These are phyloP conservation scores for Torymus tubicola DNA, from an alignment of 2,888 invertebrate species.

Conservation along the genomic window DNA sequence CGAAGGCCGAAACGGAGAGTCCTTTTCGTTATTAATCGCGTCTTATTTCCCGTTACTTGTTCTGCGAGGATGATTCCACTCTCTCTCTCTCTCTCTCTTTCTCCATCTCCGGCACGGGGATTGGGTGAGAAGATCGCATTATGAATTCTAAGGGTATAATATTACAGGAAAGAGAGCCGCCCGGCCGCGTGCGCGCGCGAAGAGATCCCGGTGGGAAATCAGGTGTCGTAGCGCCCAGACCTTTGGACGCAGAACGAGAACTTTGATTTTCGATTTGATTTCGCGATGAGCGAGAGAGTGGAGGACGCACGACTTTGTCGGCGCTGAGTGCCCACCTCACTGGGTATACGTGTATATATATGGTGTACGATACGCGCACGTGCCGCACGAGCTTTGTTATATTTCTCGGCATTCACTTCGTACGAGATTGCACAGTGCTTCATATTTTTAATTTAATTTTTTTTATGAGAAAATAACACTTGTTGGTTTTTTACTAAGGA, in stretches of 20 bases:
- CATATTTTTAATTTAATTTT: no score
- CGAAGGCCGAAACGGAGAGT: not conserved
- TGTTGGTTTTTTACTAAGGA: no score
- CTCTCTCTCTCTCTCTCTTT: not conserved
- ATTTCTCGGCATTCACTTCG: no score
- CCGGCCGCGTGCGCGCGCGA: not conserved
- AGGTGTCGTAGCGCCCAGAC: constrained; percentile 12
- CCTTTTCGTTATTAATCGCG: constrained; percentile 53
- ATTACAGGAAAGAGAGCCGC: not conserved
- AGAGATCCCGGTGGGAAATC: constrained; percentile 48
- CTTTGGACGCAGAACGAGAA: constrained; percentile 17
- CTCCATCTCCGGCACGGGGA: not conserved
- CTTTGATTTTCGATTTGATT: constrained; percentile 51
- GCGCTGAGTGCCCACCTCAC: no score
- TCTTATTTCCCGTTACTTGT: constrained; percentile 52
- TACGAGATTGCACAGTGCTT: no score
- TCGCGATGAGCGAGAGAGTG: not conserved
- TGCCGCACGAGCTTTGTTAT: no score
- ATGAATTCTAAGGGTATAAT: constrained; percentile 45
- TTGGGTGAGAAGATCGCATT: constrained; percentile 34
- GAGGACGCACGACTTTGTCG: not conserved
- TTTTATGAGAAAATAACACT: no score
- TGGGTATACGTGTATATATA: no score
- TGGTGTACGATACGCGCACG: no score
- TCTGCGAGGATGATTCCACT: constrained; percentile 3